Evolutionary conservation across 2,113 vertebrate species (phyloP).

Genomic region (Telmatochromis sp.): DNA sequence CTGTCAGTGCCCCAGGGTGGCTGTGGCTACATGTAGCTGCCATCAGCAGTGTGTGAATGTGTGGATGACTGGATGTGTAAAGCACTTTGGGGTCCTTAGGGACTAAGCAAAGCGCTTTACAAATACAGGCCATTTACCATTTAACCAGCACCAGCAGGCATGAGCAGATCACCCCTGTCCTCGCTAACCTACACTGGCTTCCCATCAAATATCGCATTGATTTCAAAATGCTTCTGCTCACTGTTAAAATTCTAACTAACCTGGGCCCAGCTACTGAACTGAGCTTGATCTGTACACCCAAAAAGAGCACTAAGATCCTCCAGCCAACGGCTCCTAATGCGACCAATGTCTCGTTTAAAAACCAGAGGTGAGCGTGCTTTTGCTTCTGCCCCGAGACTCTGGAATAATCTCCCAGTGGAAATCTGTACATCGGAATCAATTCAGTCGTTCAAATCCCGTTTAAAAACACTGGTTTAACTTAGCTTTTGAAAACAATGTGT

Average conservation of each 20-base stretch:
- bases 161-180: neutral
- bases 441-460: neutral
- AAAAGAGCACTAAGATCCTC: neutral
- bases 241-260: neutral
- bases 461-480: neutral
- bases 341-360: rapidly evolving
- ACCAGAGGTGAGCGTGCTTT: neutral
- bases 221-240: neutral
- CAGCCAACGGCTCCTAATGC: neutral
- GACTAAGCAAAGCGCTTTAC: rapidly evolving
- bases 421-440: neutral
- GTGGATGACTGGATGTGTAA: neutral
- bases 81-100: neutral
- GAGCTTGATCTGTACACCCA: neutral
- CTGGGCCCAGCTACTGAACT: neutral
- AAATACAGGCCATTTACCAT: neutral
- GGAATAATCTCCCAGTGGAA: neutral
- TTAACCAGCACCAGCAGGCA: neutral
- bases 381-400: neutral
- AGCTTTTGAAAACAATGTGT: neutral
- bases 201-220: neutral
- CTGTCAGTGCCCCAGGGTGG: neutral
- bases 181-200: neutral
- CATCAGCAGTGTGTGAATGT: rapidly evolving
- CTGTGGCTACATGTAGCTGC: neutral